These are phyloP conservation scores for Drosophila lacicola DNA, from an alignment of 2,888 invertebrate species.

Conservation along the genomic window DNA sequence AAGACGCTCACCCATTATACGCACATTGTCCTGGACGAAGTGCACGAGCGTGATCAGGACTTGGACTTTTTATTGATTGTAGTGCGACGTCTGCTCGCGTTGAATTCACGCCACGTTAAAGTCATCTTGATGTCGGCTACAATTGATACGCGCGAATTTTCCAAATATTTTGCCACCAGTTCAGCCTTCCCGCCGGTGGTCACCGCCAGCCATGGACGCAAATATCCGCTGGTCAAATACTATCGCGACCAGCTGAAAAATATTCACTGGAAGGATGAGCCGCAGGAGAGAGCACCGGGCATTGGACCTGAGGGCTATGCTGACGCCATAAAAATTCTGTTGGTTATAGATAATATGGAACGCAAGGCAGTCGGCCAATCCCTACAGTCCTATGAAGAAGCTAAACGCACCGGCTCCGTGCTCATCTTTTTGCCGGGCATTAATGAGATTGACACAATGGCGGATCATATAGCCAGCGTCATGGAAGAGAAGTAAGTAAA, in stretches of 20 bases:
- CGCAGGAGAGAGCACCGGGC: conserved; percentile 85
- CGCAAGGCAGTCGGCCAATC: conserved; percentile 44
- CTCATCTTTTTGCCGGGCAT: conserved; percentile 96
- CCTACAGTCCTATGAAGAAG: conserved; percentile 78
- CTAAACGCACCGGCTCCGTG: conserved; percentile 86
- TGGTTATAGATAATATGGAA: conserved; percentile 86
- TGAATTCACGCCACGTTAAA: conserved; percentile 89
- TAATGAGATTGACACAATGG: conserved; percentile 90
- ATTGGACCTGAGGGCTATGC: conserved; percentile 88
- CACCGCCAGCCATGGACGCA: conserved; percentile 86
- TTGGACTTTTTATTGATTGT: conserved; percentile 95
- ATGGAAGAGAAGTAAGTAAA: conserved; percentile 40
- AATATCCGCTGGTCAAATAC: conserved; percentile 87
- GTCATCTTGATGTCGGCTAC: conserved; percentile 98
- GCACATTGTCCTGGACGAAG: conserved; percentile 96
- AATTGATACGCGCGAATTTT: conserved; percentile 87
- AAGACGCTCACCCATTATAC: conserved; percentile 92
- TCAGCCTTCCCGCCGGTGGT: conserved; percentile 87
- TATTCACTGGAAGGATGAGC: conserved; percentile 82
- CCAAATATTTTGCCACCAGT: conserved; percentile 81
- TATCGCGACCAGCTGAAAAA: conserved; percentile 87
- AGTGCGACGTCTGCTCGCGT: conserved; percentile 90
- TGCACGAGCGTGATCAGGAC: conserved; percentile 96
- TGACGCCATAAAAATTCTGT: conserved; percentile 87
- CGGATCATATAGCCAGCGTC: conserved; percentile 35